Evolutionary conservation across 2,113 vertebrate genomes (phyloP).

Genomic region (Chiloscyllium plagiosum): DNA sequence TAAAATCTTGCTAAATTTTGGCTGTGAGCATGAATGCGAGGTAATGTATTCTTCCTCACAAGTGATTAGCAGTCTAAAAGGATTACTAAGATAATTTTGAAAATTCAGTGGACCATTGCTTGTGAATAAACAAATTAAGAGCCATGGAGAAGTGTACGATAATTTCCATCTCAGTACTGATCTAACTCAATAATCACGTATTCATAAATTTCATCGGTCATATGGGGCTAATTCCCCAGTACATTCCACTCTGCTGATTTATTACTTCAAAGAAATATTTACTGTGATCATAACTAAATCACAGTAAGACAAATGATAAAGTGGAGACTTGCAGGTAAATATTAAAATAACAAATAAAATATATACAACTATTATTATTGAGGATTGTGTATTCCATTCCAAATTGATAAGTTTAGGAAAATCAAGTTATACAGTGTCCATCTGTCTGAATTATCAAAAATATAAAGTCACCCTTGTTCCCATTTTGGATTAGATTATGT

Average conservation of each 20-base stretch:
- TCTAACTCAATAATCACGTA: conserved; percentile 32
- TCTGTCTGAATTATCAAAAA: not conserved
- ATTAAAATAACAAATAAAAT: not conserved
- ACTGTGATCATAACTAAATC: not conserved
- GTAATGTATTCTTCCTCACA: conserved; percentile 5
- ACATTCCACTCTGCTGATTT: conserved; percentile 17
- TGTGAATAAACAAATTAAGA: conserved; percentile 16
- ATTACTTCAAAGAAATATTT: conserved; percentile 12
- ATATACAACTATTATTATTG: not conserved
- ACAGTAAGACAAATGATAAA: not conserved
- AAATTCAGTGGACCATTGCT: not conserved
- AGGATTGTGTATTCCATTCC: not conserved
- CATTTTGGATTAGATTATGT: not conserved
- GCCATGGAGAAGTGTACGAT: not conserved
- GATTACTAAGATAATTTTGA: not conserved
- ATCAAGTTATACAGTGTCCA: not conserved
- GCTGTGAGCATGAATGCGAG: not conserved
- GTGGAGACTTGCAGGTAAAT: not conserved
- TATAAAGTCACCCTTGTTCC: not conserved
- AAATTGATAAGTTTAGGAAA: not conserved
- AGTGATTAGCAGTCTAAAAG: not conserved
- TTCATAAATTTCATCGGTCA: conserved; percentile 10
- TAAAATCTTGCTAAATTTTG: not conserved
- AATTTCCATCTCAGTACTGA: not conserved
- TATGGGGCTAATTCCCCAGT: conserved; percentile 9